Conservation (phyloP, 2,888 invertebrate genomes). For the Lysandra bellargus region DNA sequence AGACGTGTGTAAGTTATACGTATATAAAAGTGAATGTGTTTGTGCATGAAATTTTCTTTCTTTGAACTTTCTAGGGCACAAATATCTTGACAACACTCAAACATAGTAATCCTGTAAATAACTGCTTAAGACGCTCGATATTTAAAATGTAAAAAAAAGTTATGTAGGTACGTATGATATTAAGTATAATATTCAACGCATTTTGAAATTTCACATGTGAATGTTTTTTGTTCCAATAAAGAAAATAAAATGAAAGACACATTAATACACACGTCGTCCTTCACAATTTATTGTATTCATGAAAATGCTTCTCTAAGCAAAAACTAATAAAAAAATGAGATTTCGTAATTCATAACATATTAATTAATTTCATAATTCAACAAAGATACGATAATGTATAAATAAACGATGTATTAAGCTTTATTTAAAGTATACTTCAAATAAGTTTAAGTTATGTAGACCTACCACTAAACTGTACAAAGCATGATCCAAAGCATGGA, state of each 20-base stretch:
- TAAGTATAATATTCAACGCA: background rate
- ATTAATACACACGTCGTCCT: background rate
- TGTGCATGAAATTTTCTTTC: slow-evolving; percentile 62
- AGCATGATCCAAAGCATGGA: slow-evolving; percentile 28
- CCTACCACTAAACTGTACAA: background rate
- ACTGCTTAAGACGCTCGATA: slow-evolving; percentile 48
- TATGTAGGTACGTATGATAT: slow-evolving; percentile 34
- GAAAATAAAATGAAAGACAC: too few relatives aligned
- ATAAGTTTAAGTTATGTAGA: background rate
- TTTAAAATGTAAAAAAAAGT: slow-evolving; percentile 26
- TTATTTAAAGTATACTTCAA: slow-evolving; percentile 4
- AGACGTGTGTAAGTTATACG: slow-evolving; percentile 71
- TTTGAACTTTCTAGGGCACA: slow-evolving; percentile 42
- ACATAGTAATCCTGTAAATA: slow-evolving; percentile 67
- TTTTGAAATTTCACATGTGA: background rate
- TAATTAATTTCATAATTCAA: too few relatives aligned
- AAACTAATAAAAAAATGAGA: too few relatives aligned
- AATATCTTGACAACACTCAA: slow-evolving; percentile 39
- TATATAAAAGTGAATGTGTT: slow-evolving; percentile 60
- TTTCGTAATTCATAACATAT: too few relatives aligned
- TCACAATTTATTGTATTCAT: background rate
- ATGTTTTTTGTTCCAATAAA: too few relatives aligned
- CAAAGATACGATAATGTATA: too few relatives aligned
- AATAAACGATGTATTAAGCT: background rate
- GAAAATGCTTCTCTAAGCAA: background rate